phyloP scores from a whole-genome alignment of 2,888 invertebrate species.

The Leptinotarsa juncta region DNA sequence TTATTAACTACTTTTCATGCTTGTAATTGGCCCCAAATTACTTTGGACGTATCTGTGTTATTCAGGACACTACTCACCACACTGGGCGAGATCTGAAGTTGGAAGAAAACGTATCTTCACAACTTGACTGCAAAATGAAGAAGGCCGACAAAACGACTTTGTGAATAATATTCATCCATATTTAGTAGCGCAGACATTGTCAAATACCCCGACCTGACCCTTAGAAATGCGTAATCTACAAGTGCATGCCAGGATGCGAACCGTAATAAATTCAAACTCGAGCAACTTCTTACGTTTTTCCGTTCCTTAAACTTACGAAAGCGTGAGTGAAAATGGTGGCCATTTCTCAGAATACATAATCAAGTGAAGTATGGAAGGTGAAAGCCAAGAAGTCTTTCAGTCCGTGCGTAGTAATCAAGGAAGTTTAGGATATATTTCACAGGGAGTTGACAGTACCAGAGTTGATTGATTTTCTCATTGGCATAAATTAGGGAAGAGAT shows the following conservation, averaged over 20 bases:
- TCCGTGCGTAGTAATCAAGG: slow-evolving; percentile 39
- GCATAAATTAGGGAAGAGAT: not conserved
- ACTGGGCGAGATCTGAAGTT: no score
- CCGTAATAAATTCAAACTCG: slow-evolving; percentile 27
- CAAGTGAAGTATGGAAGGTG: slow-evolving; percentile 23
- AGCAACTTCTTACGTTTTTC: slow-evolving; percentile 27
- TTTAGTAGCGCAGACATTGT: not conserved
- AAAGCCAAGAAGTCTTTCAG: slow-evolving; percentile 30
- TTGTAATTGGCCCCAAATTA: no score
- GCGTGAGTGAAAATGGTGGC: slow-evolving; percentile 21
- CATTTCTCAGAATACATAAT: slow-evolving; percentile 40
- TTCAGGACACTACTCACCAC: no score
- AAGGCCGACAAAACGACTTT: not conserved
- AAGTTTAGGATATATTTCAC: slow-evolving; percentile 41
- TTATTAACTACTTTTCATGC: no score
- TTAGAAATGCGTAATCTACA: not conserved
- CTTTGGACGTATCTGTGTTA: no score
- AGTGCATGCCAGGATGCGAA: not conserved
- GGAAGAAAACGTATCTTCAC: no score
- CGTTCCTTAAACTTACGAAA: slow-evolving; percentile 21
- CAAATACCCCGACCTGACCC: not conserved
- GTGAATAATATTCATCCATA: not conserved
- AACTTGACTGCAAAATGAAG: no score
- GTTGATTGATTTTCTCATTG: slow-evolving; percentile 28
- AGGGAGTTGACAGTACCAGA: slow-evolving; percentile 35